Evolutionary conservation across 1,140 invertebrate genomes (phyloP), one percentile per base, ranked within the genome.

Genomic region (Drosophila eugracilis): DNA sequence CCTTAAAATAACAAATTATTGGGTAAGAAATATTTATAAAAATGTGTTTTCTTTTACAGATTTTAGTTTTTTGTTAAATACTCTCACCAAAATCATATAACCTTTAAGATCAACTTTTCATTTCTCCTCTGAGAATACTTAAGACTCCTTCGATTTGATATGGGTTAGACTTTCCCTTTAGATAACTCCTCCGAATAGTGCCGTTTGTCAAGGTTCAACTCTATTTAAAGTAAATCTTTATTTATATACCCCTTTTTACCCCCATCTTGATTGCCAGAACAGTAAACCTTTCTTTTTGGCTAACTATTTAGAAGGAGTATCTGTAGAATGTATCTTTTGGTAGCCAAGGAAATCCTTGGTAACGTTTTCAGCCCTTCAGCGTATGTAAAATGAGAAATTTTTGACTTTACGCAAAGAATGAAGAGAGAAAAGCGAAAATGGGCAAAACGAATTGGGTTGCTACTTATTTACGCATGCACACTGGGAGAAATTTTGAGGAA

Each of bases 341-440:
- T 44, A 26, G 39, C 15, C 52, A 58, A 65, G 57, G 30, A 62
- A 65, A 37, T 39, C 28, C 26, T 15, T 36, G 10, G 22, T 12
- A 44, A 34, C 30, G 36, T 30, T 28, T 42, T 30, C 17, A 21
- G 57, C 60, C 60, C 60, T 34, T 58, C n/a, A 57, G 60, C 30
- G 30, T 62, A 65, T 65, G 60, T 65, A 30, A 65, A 65, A 65
- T 60, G 59, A 34, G 42, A 9, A 63, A 36, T 60, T 65, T 65
- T 65, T 62, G 39, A 65, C 41, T 65, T 62, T 47, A 15, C 39
- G 32, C 34, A n/a, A n/a, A 37, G 34, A 30, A 57, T 22, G 15
- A 26, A 34, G 24, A 19, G 24, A 12, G 10, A 17, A 42, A 12
- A 22, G 19, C 58, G 28, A 37, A 65, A 62, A 37, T 65, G 60